Percentiles rank a stretch among this genome's conserved stretches.
Evolutionary conservation across 2,113 vertebrate genomes (phyloP).

Genomic region (Ceyx margarethae): DNA sequence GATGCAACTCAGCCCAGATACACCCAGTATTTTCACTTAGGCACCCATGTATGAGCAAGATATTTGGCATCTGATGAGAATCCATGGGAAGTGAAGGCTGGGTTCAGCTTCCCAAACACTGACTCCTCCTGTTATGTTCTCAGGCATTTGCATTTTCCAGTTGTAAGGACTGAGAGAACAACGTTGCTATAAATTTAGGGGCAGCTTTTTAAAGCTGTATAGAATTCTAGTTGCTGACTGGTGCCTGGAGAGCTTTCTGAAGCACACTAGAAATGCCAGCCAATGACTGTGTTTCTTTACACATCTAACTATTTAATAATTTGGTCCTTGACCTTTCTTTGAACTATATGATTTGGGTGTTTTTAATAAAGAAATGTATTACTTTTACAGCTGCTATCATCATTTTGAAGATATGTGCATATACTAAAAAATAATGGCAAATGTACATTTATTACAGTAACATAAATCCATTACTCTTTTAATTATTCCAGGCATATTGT

Average conservation of each 20-base stretch:
- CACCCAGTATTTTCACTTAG: background rate
- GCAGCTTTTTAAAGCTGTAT: background rate
- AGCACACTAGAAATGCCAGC: background rate
- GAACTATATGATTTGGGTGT: background rate
- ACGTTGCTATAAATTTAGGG: background rate
- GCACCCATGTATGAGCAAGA: accelerated
- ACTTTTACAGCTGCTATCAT: background rate
- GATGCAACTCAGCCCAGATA: background rate
- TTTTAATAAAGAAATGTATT: background rate
- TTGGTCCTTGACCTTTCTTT: background rate
- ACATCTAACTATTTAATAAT: background rate
- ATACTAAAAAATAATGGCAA: background rate
- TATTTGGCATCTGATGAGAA: background rate
- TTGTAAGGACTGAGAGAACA: background rate
- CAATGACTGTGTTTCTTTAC: background rate
- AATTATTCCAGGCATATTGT: constrained; percentile 21
- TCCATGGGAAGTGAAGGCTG: accelerated
- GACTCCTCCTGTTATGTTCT: background rate
- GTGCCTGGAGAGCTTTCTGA: background rate
- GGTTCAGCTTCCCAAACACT: background rate
- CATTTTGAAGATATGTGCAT: background rate
- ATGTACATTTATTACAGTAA: background rate
- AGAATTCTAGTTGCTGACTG: background rate
- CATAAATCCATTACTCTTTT: constrained; percentile 9
- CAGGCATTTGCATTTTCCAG: background rate